Conservation (phyloP, 2,113 vertebrate species). For the Oryzias melastigma region DNA sequence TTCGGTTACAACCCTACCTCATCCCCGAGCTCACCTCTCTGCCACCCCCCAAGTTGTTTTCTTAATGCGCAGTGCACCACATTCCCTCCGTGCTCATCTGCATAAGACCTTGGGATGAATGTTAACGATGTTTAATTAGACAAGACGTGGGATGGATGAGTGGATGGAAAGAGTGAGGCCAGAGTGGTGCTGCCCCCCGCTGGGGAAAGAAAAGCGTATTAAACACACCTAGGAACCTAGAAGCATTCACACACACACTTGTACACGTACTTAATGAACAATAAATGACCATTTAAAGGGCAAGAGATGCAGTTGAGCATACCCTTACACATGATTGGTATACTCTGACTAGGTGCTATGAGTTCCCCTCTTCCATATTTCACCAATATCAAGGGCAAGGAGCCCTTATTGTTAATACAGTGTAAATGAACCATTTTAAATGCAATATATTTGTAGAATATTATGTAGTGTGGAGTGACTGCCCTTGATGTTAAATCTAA, state of each 20-base stretch:
- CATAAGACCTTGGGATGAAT: constrained; percentile 85
- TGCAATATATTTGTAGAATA: constrained; percentile 39
- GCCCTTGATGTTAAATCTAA: constrained; percentile 55
- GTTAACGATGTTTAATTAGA: constrained; percentile 85
- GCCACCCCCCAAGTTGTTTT: constrained; percentile 75
- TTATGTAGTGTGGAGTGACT: constrained; percentile 44
- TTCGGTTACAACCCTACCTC: constrained; percentile 69
- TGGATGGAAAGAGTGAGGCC: constrained; percentile 63
- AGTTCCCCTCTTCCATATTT: constrained; percentile 45
- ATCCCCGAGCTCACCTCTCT: constrained; percentile 56
- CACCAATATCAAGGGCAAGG: constrained; percentile 42
- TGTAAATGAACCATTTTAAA: constrained; percentile 49
- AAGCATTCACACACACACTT: constrained; percentile 17
- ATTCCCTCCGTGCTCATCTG: constrained; percentile 80
- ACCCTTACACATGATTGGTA: constrained; percentile 51
- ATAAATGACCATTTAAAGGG: constrained; percentile 65
- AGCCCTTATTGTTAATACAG: constrained; percentile 40
- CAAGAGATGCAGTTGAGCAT: constrained; percentile 49
- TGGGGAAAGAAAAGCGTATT: constrained; percentile 61
- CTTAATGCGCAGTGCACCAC: constrained; percentile 78
- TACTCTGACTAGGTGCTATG: constrained; percentile 23
- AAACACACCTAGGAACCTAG: constrained; percentile 35
- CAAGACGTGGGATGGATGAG: constrained; percentile 77
- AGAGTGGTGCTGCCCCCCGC: constrained; percentile 63
- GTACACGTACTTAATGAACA: constrained; percentile 44